Evolutionary conservation across 1,140 invertebrate species (phyloP), one percentile per base, ranked within the genome.

Genomic region (Drosophila sulfurigaster): DNA sequence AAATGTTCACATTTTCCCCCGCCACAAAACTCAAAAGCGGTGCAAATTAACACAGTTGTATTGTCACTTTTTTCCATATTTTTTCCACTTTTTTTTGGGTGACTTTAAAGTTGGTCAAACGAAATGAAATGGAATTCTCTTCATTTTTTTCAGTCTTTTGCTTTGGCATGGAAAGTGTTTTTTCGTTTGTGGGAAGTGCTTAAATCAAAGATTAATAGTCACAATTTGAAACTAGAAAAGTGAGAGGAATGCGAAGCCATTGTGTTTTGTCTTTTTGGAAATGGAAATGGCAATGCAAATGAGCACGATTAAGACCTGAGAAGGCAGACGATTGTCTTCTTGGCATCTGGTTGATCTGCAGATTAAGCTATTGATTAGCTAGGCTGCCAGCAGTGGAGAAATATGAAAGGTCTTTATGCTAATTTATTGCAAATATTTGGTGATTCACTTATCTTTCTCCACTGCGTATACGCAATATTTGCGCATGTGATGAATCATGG

Each of bases 31-130:
- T n/a, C 11, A 41, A 63, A 52, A 76, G 69, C 78, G 65, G 75
- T 75, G 68, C 80, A 88, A 87, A 88, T 87, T 87, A 87, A 87
- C 82, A 87, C 82, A 87, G 83, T 88, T 87, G 87, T 81, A 69
- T 68, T 68, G 72, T 78, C 28, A 64, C 15, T 32, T 43, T 60
- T 57, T 67, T 67, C 46, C 43, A 10, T 56, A n/a, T 60, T 41
- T 62, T 58, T 52, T 46, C 43, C 20, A 25, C 3, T 25, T 25
- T 20, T 20, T 65, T 38, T 35, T 83, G 71, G 76, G 78, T 75
- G 81, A 56, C 41, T 65, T 30, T 28, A 62, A 74, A 56, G 66
- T 32, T 45, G 82, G 82, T 87, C 82, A 87, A 82, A 86, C 83
- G 80, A 87, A 87, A 87, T 88, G 82, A 79, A 87, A 87, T 88